Percentiles rank a stretch among this genome's conserved stretches.
These are phyloP conservation scores for Epizoanthus ramosus DNA, from an alignment of 92 coral and sea anemone species.

Conservation along the genomic window DNA sequence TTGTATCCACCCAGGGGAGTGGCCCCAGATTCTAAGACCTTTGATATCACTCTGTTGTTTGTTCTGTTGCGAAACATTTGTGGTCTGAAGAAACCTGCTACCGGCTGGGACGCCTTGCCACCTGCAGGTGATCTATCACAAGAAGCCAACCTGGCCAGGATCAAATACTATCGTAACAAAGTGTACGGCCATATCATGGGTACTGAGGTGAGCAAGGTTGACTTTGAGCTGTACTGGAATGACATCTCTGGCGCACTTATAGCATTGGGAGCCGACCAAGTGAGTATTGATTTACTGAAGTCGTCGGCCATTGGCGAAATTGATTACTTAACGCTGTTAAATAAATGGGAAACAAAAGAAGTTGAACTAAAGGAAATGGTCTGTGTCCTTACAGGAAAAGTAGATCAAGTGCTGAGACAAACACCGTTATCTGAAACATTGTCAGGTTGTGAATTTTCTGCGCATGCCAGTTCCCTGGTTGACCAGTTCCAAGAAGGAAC, in stretches of 20 bases:
- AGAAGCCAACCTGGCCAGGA: conserved; percentile 25
- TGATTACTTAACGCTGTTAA: too few species aligned
- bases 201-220: conserved; percentile 27
- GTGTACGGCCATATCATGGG: background rate
- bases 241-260: conserved; percentile 20
- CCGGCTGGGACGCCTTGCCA: conserved; percentile 23
- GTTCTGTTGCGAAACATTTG: too few species aligned
- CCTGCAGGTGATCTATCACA: background rate
- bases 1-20: conserved; percentile 11
- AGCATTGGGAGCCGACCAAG: conserved; percentile 1
- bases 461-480: conserved; percentile 38
- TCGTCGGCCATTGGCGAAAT: too few species aligned
- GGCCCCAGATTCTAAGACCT: background rate
- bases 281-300: conserved; percentile 1
- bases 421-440: too few species aligned
- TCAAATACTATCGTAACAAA: background rate
- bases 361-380: too few species aligned
- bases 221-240: conserved; percentile 26
- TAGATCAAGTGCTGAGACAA: too few species aligned
- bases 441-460: conserved; percentile 45
- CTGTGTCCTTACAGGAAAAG: too few species aligned
- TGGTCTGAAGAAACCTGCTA: background rate
- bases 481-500: conserved; percentile 48
- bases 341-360: too few species aligned
- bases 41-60: too few species aligned